Evolutionary conservation across 2,113 vertebrate species (phyloP).

Genomic region (Callaeas wilsoni): DNA sequence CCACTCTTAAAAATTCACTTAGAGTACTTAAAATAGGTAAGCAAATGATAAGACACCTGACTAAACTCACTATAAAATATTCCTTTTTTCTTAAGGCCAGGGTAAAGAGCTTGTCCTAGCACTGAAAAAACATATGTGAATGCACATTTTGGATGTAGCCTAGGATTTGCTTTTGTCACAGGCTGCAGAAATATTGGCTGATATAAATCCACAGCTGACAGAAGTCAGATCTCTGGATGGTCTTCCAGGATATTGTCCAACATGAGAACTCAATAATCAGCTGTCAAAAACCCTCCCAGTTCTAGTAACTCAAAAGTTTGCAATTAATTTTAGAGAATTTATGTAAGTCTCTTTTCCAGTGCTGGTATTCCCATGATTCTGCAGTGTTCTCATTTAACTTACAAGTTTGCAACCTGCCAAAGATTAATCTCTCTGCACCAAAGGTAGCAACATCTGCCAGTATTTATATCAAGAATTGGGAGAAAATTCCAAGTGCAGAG

Average conservation of each 20-base stretch:
- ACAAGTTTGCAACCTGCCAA: background rate
- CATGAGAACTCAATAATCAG: background rate
- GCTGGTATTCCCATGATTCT: background rate
- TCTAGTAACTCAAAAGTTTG: background rate
- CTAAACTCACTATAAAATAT: background rate
- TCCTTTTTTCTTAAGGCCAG: background rate
- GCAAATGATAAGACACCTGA: background rate
- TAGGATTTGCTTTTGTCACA: background rate
- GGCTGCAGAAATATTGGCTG: background rate
- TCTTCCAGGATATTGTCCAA: background rate
- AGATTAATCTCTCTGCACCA: background rate
- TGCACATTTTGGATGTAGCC: background rate
- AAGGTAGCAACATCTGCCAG: background rate
- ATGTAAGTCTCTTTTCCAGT: conserved; percentile 1
- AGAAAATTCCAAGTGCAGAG: background rate
- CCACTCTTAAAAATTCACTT: background rate
- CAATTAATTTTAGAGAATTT: background rate
- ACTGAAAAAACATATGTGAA: background rate
- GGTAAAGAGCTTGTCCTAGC: background rate
- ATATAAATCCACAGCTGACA: background rate
- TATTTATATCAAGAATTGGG: background rate
- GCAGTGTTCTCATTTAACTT: background rate
- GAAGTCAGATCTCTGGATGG: background rate
- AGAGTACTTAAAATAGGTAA: background rate
- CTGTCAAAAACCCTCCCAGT: background rate